phyloP scores from a whole-genome alignment of 2,797 vertebrate species.

The Halcyon chelicuti region DNA sequence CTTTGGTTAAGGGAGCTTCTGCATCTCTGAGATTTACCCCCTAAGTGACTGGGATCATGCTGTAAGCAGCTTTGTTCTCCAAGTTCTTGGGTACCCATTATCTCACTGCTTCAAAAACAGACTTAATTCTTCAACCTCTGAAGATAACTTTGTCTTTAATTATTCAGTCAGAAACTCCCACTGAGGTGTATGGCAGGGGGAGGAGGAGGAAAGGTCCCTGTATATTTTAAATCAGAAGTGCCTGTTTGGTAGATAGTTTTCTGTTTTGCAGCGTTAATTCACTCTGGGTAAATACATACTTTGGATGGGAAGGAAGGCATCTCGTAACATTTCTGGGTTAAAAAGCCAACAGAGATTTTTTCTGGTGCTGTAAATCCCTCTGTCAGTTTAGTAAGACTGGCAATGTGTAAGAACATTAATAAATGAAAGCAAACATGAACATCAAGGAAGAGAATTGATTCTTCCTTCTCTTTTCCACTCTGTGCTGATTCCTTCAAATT shows the following conservation, averaged over 20 bases:
- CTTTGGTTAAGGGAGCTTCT: slow-evolving; percentile 41
- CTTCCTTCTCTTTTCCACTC: background rate
- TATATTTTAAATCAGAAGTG: background rate
- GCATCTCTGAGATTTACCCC: background rate
- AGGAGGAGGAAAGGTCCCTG: background rate
- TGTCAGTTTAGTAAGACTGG: background rate
- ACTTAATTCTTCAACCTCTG: slow-evolving; percentile 28
- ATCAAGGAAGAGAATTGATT: slow-evolving; percentile 12
- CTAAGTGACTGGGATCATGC: slow-evolving; percentile 26
- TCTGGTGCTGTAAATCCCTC: slow-evolving; percentile 24
- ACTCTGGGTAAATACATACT: background rate
- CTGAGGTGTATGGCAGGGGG: background rate
- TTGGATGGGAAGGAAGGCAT: background rate
- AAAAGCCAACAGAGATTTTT: slow-evolving; percentile 7
- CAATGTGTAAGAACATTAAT: slow-evolving; percentile 12
- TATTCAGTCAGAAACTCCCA: slow-evolving; percentile 27
- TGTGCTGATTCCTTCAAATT: background rate
- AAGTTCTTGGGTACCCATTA: background rate
- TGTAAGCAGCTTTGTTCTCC: slow-evolving; percentile 20
- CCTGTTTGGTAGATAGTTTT: background rate
- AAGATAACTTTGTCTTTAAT: slow-evolving; percentile 40
- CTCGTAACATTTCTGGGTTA: background rate
- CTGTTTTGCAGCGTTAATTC: background rate
- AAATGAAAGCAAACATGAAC: slow-evolving; percentile 47
- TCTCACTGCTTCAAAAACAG: slow-evolving; percentile 39